These are phyloP conservation scores for Odontophorus gujanensis DNA, from an alignment of 2,113 vertebrate genomes.

Conservation along the genomic window DNA sequence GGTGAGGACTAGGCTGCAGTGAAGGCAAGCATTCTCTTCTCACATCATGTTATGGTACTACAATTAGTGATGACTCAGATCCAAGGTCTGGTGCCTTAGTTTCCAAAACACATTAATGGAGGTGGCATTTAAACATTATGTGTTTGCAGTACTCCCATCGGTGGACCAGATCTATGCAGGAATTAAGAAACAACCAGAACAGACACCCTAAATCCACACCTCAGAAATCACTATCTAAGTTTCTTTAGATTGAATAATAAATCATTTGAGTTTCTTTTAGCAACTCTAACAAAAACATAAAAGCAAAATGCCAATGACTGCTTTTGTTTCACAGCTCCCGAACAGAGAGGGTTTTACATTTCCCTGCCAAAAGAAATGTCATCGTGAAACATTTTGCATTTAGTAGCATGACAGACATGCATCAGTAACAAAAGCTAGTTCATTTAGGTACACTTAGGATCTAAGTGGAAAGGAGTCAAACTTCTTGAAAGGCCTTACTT, in stretches of 20 bases:
- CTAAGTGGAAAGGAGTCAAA: not conserved
- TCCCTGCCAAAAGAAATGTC: not conserved
- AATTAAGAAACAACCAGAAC: not conserved
- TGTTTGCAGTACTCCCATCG: not conserved
- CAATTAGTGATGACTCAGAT: not conserved
- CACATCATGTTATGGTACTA: not conserved
- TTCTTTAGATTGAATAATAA: not conserved
- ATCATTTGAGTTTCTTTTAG: not conserved
- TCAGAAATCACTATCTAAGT: not conserved
- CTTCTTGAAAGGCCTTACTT: not conserved
- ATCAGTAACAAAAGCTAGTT: not conserved
- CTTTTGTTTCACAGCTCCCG: not conserved
- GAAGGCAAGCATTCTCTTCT: not conserved
- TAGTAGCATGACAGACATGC: not conserved
- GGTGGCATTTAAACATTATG: no score
- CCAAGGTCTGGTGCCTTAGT: rapidly evolving
- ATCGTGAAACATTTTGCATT: not conserved
- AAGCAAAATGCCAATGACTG: not conserved
- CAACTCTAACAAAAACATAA: not conserved
- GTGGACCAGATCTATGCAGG: not conserved
- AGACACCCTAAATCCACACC: not conserved
- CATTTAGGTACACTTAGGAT: not conserved
- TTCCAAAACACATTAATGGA: not conserved
- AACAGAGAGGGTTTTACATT: not conserved
- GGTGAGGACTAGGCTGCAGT: not conserved